Base-by-base conservation (phyloP, 2,888 invertebrate species). In the Apodemia mormo region DNA sequence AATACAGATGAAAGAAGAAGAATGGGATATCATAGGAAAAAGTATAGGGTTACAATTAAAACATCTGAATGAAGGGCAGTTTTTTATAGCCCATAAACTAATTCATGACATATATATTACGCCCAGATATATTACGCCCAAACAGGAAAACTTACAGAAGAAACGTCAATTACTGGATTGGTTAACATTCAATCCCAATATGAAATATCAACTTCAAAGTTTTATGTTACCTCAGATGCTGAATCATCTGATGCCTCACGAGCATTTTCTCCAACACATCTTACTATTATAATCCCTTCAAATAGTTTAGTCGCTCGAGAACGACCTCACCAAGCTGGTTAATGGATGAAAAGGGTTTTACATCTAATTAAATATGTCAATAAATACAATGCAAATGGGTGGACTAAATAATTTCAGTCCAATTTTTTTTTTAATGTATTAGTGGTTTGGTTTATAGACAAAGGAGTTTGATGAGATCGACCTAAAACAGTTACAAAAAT, bases 51-150 rank as follows among this genome's bases (percentile, higher is more conserved):
- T 61, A 30, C 58, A 61, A 33, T 5, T 61, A 61, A 61, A 61
- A 61, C 58, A 61, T 61, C 12, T 61, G 12, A 33, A 12, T 61
- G 14, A 30, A 14, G 30, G 30, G 12, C 58, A 61, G 58, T 61
- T 33, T 30, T 61, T 61, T 61, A 61, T 61, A 61, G 58, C 58
- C 3, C 58, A 61, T 14, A 61, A 61, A 61, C 12, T 61, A 33
- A 33, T 61, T 33, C 58, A 61, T 30, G 58, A 61, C 10, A 33
- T 33, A 29, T 14, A n/a, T n/a, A n/a, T n/a, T n/a, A n/a, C n/a
- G n/a, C n/a, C n/a, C n/a, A n/a, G n/a, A n/a, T 61, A 14, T 61
- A 33, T 61, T 61, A 61, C 30, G 58, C 58, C 2, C 58, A 61
- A 61, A 30, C 30, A 12, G 58, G 58, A 6, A 61, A 61, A 33